A percentile compares a stretch with the other conserved stretches of the same genome.
Conservation (phyloP, 2,797 vertebrate species). For the Cyprinodon diabolis region DNA sequence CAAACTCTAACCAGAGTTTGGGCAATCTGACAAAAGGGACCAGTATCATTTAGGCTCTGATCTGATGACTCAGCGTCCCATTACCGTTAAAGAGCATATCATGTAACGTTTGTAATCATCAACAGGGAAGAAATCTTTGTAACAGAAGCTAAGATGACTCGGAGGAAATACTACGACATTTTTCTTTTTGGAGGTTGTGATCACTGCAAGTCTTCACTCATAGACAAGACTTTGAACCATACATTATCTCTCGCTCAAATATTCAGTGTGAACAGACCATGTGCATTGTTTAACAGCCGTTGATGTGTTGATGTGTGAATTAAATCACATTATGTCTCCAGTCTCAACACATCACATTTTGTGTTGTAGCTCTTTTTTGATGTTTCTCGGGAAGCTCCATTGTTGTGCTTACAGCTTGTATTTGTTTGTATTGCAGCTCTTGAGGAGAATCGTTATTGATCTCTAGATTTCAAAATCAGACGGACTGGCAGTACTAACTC, state of each 20-base stretch:
- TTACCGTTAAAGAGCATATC: background rate
- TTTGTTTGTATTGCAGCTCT: slow-evolving; percentile 7
- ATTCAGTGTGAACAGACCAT: slow-evolving; percentile 24
- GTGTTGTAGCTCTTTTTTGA: slow-evolving; percentile 1
- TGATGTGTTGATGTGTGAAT: slow-evolving; percentile 25
- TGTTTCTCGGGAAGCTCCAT: slow-evolving; percentile 5
- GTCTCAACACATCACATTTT: slow-evolving; percentile 22
- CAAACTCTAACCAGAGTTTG: slow-evolving; percentile 44
- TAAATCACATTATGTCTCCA: slow-evolving; percentile 24
- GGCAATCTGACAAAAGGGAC: slow-evolving; percentile 39
- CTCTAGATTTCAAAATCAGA: background rate
- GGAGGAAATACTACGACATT: slow-evolving; percentile 8
- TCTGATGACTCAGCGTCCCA: slow-evolving; percentile 14
- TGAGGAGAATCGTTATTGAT: background rate
- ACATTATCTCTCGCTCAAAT: slow-evolving; percentile 25
- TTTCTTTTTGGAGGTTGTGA: background rate
- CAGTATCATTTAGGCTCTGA: background rate
- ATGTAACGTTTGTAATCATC: background rate
- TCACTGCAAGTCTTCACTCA: slow-evolving; percentile 8
- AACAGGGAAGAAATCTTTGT: background rate
- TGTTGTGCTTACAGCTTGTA: background rate
- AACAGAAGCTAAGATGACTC: background rate
- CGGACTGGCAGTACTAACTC: background rate
- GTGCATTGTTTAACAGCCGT: slow-evolving; percentile 39
- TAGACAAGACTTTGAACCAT: slow-evolving; percentile 11